phyloP scores from a whole-genome alignment of 2,113 vertebrate genomes.

The Oreochromis aureus region DNA sequence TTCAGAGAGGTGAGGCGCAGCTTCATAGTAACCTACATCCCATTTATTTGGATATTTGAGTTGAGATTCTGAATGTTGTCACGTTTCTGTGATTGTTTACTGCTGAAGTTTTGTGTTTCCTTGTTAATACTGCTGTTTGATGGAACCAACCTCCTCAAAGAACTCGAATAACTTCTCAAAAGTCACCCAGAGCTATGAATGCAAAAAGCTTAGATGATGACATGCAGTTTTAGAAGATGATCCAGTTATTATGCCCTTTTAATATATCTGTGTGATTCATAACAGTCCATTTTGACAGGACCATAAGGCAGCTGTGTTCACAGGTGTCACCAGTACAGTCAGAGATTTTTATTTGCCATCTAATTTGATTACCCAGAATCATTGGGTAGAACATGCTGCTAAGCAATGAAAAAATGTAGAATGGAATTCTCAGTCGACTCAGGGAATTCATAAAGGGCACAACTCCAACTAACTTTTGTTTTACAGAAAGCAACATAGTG shows the following conservation, averaged over 20 bases:
- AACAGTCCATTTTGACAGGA: neutral
- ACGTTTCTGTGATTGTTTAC: neutral
- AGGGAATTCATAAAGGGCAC: neutral
- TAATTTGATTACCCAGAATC: neutral
- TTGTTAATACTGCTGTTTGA: neutral
- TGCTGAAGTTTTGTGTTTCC: neutral
- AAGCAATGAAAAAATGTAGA: neutral
- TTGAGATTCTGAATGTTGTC: neutral
- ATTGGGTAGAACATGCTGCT: neutral
- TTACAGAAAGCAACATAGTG: neutral
- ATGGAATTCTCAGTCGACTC: neutral
- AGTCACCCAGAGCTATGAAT: neutral
- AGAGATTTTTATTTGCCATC: neutral
- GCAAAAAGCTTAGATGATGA: neutral
- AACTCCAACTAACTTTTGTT: neutral
- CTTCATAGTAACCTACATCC: neutral
- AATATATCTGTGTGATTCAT: neutral
- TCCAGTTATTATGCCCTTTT: neutral
- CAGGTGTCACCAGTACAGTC: neutral
- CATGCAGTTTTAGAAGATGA: neutral
- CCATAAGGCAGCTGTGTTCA: neutral
- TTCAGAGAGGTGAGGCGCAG: conserved; percentile 87
- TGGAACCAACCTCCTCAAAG: accelerated
- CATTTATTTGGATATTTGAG: neutral
- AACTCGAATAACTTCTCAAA: neutral